Conservation (phyloP, 2,888 invertebrate genomes). For the Diloba caeruleocephala region DNA sequence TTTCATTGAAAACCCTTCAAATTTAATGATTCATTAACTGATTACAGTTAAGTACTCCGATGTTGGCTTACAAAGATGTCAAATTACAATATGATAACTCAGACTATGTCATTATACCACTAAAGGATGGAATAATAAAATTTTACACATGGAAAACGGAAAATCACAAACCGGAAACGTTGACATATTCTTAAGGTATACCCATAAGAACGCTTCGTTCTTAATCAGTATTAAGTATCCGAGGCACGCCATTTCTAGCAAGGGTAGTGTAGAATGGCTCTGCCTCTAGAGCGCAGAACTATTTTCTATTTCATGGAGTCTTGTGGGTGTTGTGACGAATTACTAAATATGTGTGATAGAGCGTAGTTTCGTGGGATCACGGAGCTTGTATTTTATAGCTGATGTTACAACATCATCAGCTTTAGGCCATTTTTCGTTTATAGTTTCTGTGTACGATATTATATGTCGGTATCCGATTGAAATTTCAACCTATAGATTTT, state of each 20-base stretch:
- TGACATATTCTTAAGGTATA: slow-evolving; percentile 21
- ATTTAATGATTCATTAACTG: too few relatives aligned
- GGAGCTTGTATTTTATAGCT: slow-evolving; percentile 45
- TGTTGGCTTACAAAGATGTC: too few relatives aligned
- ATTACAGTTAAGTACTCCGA: too few relatives aligned
- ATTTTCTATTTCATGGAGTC: slow-evolving; percentile 39
- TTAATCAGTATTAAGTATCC: slow-evolving; percentile 43
- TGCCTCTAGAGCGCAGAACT: too few relatives aligned
- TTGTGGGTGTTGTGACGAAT: slow-evolving; percentile 44
- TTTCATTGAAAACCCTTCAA: too few relatives aligned
- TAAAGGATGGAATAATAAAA: slow-evolving; percentile 4
- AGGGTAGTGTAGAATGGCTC: too few relatives aligned
- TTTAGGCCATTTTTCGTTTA: slow-evolving; percentile 33
- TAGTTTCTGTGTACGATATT: slow-evolving; percentile 11
- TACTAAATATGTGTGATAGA: slow-evolving; percentile 50
- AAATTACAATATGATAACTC: too few relatives aligned
- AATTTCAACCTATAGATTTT: slow-evolving; percentile 8
- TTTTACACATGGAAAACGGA: too few relatives aligned
- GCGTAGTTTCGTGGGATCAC: slow-evolving; percentile 36
- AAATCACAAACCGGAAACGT: too few relatives aligned
- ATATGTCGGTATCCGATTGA: slow-evolving; percentile 15
- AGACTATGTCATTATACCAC: too few relatives aligned
- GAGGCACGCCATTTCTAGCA: slow-evolving; percentile 49
- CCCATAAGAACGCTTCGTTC: slow-evolving; percentile 24
- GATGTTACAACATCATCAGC: slow-evolving; percentile 44